Evolutionary conservation across 2,888 invertebrate species (phyloP).

Genomic region (Julus scandinavius): DNA sequence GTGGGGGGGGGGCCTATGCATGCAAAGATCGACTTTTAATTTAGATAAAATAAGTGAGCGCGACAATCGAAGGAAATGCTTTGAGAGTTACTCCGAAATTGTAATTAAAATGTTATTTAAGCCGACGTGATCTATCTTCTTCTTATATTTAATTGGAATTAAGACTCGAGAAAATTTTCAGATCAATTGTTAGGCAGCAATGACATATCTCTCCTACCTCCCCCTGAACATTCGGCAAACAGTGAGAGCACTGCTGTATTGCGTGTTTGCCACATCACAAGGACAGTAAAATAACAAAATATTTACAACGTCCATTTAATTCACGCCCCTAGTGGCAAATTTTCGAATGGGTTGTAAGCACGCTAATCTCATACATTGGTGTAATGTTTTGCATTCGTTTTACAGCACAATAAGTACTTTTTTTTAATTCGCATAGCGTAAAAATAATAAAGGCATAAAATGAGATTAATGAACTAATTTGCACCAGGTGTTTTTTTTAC

Average conservation of each 20-base stretch:
- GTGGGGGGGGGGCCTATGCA: background rate
- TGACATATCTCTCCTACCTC: background rate
- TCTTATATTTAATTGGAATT: conserved; percentile 39
- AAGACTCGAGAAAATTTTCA: background rate
- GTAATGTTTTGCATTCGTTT: too few relatives aligned
- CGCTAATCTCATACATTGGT: too few relatives aligned
- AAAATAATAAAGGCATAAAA: too few relatives aligned
- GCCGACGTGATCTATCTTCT: conserved; percentile 29
- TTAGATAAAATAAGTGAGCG: conserved; percentile 27
- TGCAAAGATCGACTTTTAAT: conserved; percentile 42
- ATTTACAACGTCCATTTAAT: too few relatives aligned
- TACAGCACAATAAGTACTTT: too few relatives aligned
- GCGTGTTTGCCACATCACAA: background rate
- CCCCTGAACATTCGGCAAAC: background rate
- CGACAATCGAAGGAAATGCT: conserved; percentile 16
- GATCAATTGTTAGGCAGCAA: background rate
- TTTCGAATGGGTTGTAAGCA: too few relatives aligned
- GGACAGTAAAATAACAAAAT: too few relatives aligned
- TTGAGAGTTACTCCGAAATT: background rate
- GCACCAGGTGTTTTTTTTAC: too few relatives aligned
- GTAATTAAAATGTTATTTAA: conserved; percentile 42
- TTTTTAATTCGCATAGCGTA: too few relatives aligned
- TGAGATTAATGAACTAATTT: too few relatives aligned
- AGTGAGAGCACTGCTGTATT: background rate
- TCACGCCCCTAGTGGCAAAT: too few relatives aligned